Evolutionary conservation across 1,140 invertebrate genomes (phyloP), one percentile per base, ranked within the genome.

Genomic region (Limonius californicus): DNA sequence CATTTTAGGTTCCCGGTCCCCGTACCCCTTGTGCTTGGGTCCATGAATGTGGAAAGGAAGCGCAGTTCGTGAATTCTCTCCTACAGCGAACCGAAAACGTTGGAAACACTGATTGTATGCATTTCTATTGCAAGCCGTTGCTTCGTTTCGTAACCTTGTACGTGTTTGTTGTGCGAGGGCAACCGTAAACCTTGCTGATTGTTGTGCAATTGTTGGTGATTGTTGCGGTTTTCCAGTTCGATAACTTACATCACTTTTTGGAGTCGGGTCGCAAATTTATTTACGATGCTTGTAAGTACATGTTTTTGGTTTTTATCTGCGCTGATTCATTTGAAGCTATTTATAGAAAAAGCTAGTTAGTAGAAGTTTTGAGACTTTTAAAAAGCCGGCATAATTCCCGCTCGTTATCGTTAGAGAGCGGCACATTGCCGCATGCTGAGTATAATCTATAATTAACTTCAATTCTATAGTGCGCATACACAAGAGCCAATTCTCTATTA

Each of bases 21-120:
- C 27, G 30, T 55, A 27, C 27, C 54, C 45, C 45, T 16, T 18
- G n/a, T 50, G 3, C 45, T 50, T 50, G 45, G 45, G 20, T 50
- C 45, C 16, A 6, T 21, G 45, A 50, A 50, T 8, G 45, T 50
- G 16, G 45, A 21, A 50, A 50, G 8, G 45, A 18, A 50, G 16
- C 8, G 45, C 45, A 14, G 45, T 19, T n/a, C 6, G 45, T 50
- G 7, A 21, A 18, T 50, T 50, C 45, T 50, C 20, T 50, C 9
- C 14, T 18, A 50, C 20, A 45, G 14, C 45, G 45, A 50, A 4
- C 45, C 14, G 8, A 50, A 50, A 50, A 50, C 45, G 45, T 50
- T 39, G 35, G 35, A 39, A 14, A 27, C n/a, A n/a, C 2, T 32
- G 11, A 6, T 32, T 32, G 4, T 32, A 11, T 32, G 27, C 11